Evolutionary conservation across 1,140 invertebrate species (phyloP), one percentile per base, ranked within the genome.

Genomic region (Mizuhopecten yessoensis): DNA sequence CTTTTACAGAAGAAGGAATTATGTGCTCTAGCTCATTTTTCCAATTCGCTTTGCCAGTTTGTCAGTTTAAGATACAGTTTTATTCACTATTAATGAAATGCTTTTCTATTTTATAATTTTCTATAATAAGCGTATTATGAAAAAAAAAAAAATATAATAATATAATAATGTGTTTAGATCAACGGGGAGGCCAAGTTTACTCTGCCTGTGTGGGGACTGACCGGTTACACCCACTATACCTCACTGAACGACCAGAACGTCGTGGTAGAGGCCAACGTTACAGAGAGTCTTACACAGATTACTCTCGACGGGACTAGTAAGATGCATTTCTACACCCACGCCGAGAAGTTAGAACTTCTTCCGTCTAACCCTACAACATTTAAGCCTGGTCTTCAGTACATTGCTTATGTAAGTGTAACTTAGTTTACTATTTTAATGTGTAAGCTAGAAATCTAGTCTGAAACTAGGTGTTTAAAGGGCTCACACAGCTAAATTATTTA

Each of bases 321-420:
- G 34, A 90, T 95, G 0, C 90, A 89, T 39, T 90, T 94, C 90
- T 94, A 95, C 75, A 34, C 93, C 0, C 92, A 94, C 42, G 90
- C 93, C 33, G 91, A 93, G 75, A 96, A 95, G 87, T 87, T 95
- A 29, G 93, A 95, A 33, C 95, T 94, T 88, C 92, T 94, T 0
- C n/a, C 86, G 7, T 94, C 94, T 42, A 94, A 95, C 89, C 95
- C 95, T n/a, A 94, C 94, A 15, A 95, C 94, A 2, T 96, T 95
- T 92, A 96, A 96, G 88, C 95, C 95, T 13, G 95, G 94, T 15
- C 93, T 96, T 7, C 88, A 92, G 87, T 96, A 95, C 91, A 94
- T 92, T 11, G 95, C 94, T 5, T 95, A 95, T 90, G 95, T 96
- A 93, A 95, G 95, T 94, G 5, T 42, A 17, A 29, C 36, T 17